Base-by-base conservation (phyloP, 2,888 invertebrate genomes). In the Hipparchia semele region DNA sequence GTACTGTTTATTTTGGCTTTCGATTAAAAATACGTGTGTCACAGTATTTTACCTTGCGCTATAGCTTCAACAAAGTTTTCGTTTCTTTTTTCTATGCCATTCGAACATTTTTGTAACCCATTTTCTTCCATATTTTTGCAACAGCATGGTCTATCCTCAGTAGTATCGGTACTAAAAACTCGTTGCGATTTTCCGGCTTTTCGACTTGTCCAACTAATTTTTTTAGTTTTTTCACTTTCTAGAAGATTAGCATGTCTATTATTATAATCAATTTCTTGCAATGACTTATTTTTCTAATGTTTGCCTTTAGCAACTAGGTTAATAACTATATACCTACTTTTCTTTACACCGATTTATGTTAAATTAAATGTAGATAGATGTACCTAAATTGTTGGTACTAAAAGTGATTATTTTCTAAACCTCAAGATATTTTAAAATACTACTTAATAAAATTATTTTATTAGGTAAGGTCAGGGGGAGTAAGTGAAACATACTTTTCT, bases 141-240 rank as follows among this genome's bases (percentile, higher is more conserved):
- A 68, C 82, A 82, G 65, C 88, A 89, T 0, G 89, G 89, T 70
- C 87, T 81, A 61, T 89, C 87, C 45, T 78, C 75, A 2, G 84
- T 83, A 1, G 89, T 89, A 46, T 89, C 89, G 10, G 83, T 79
- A 68, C 80, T 79, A 2, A 82, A 76, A 23, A 75, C 75, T 6
- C 76, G 75, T 39, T 65, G 60, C 13, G 51, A 54, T 23, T 64
- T 73, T 70, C 46, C 65, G 9, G 8, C 10, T 56, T 39, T 60
- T 71, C 67, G 69, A 71, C 12, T 59, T 68, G 7, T 51, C 53
- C 23, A 53, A 8, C 58, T n/a, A 6, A 6, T 10, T 59, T 60
- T 59, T 8, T 72, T 33, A 4, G 53, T n/a, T 49, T 61, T 39
- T 45, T 64, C 62, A 10, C 49, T 33, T 39, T 39, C 10, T 33